Percentiles rank a stretch among this genome's conserved stretches.
Evolutionary conservation across 2,888 invertebrate genomes (phyloP).

Genomic region (Pterobdella sp.): DNA sequence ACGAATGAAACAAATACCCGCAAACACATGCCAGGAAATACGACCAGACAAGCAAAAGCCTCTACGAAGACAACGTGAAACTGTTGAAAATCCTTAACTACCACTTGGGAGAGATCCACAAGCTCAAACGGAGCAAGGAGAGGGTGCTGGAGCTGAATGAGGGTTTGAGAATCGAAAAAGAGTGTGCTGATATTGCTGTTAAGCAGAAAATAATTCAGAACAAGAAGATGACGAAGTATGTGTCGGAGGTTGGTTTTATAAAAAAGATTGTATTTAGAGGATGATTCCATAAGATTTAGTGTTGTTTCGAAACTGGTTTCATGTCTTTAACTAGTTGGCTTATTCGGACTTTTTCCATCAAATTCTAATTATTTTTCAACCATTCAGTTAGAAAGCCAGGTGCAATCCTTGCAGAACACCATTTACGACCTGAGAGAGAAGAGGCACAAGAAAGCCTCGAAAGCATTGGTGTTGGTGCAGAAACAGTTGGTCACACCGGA

Average conservation of each 20-base stretch:
- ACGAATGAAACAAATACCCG: neutral
- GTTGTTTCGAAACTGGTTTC: too few species aligned
- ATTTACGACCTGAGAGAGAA: neutral
- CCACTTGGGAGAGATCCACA: neutral
- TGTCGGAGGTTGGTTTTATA: neutral
- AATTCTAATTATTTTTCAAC: too few species aligned
- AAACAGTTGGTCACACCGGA: neutral
- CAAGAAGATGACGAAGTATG: neutral
- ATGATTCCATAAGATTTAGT: too few species aligned
- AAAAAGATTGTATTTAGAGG: too few species aligned
- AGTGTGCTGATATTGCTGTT: neutral
- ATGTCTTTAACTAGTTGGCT: too few species aligned
- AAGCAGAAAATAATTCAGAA: neutral
- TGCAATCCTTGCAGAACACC: neutral
- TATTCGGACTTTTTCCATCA: too few species aligned
- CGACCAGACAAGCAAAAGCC: neutral
- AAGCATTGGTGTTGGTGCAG: neutral
- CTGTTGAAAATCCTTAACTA: neutral
- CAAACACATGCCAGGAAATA: neutral
- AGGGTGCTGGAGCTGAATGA: neutral
- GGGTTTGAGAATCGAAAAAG: constrained; percentile 18
- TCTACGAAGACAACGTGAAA: neutral
- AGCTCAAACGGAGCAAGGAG: neutral
- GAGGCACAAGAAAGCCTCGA: neutral
- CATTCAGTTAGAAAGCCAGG: neutral